Base-by-base conservation (phyloP, 2,113 vertebrate species). In the Perccottus glenii region DNA sequence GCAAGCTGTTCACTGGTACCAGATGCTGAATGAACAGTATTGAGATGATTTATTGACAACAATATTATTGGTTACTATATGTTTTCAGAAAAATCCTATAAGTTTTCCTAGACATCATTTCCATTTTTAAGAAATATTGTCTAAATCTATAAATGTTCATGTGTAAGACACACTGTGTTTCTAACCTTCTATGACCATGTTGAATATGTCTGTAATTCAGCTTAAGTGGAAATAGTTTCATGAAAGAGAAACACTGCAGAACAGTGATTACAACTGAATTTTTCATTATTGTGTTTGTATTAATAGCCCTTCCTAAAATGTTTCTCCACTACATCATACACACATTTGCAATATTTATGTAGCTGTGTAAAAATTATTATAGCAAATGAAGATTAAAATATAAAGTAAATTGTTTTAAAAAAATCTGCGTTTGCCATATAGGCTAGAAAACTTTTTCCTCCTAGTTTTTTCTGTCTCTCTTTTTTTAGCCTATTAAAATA, bases 131-230 rank as follows among this genome's bases (percentile, higher is more conserved):
- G 43, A 8, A 11, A 32, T 35, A 14, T 55, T 43, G 44, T 36
- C 14, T 11, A 50, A 19, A 50, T 74, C 11, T 27, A 74, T 52
- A n/a, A n/a, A n/a, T n/a, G n/a, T n/a, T n/a, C n/a, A n/a, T n/a
- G n/a, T n/a, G n/a, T 8, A 16, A 49, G 15, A 16, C 47, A 49
- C 10, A 12, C 19, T 33, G 50, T 52, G 50, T 11, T 52, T 52
- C 6, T 11, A 52, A 33, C 50, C 50, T 12, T 5, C 3, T 2
- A 27, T 19, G 27, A 51, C 49, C 19, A 8, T 14, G 32, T 32
- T 1, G 32, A 27, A 33, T 14, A 35, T 12, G 11, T 53, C 11
- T 53, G 32, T 36, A 32, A 32, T 11, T 27, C 16, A 38, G n/a
- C n/a, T n/a, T n/a, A 27, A 27, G 19, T 27, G 19, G 19, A 27